phyloP scores from a whole-genome alignment of 2,113 vertebrate species.

The Canis aureus region DNA sequence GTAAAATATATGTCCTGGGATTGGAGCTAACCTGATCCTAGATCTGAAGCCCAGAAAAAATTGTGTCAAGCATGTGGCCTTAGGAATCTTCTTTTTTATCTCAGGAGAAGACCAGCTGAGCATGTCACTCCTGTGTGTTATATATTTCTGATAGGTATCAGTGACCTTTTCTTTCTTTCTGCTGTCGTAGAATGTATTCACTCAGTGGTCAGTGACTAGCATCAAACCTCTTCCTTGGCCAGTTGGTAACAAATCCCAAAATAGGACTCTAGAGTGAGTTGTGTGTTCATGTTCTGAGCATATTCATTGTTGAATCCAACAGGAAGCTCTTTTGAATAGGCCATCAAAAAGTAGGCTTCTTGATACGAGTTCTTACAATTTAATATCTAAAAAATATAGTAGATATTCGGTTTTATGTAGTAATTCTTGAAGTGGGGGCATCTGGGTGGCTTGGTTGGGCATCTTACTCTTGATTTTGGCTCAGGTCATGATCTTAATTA shows the following conservation, averaged over 20 bases:
- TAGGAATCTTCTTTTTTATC: not conserved
- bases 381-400: not conserved
- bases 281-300: not conserved
- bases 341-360: not conserved
- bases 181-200: not conserved
- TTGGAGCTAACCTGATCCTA: not conserved
- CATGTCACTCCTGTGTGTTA: not conserved
- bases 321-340: not conserved
- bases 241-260: conserved; percentile 27
- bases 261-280: not conserved
- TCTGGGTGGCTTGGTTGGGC: not conserved
- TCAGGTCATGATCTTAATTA: not conserved
- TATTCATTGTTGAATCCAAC: not conserved
- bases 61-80: not conserved
- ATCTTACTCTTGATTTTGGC: not conserved
- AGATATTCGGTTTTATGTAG: not conserved
- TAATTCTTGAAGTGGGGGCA: not conserved
- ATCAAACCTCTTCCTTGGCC: not conserved
- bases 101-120: not conserved
- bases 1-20: not conserved
- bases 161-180: not conserved
- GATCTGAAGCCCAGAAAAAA: conserved; percentile 42
- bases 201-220: not conserved
- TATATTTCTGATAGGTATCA: not conserved
- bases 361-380: not conserved